Percentiles rank a stretch among this genome's conserved stretches.
These are phyloP conservation scores for Machaerirhynchus nigripectus DNA, from an alignment of 2,113 vertebrate genomes.

Conservation along the genomic window DNA sequence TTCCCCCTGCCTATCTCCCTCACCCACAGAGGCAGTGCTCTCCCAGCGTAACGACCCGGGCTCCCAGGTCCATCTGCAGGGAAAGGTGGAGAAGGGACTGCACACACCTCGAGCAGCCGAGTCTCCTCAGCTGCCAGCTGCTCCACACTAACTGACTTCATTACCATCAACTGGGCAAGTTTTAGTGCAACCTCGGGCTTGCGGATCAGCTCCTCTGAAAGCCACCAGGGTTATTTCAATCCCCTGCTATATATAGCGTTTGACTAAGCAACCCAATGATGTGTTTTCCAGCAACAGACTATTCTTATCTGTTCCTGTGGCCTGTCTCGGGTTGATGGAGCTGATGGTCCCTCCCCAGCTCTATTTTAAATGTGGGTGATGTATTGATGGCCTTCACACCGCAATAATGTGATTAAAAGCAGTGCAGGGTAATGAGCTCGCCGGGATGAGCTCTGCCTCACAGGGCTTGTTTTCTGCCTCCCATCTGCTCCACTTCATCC, in stretches of 20 bases:
- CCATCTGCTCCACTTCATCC: neutral
- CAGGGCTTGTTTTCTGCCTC: neutral
- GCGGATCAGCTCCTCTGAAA: neutral
- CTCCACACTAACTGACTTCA: neutral
- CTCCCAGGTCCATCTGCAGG: neutral
- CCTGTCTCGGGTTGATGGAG: neutral
- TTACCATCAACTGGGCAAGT: neutral
- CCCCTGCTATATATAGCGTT: neutral
- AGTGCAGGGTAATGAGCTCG: neutral
- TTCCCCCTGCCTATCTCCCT: neutral
- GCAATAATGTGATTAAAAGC: slow-evolving; percentile 43
- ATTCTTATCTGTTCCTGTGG: neutral
- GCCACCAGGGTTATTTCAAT: neutral
- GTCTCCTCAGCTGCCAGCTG: neutral
- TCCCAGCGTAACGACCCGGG: fast-evolving
- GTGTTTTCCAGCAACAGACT: slow-evolving; percentile 13
- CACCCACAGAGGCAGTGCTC: neutral
- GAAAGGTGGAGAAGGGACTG: neutral
- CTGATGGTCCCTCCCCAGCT: neutral
- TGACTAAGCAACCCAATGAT: neutral
- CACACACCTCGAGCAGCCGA: neutral
- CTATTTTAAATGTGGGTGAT: neutral
- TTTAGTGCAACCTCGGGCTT: neutral
- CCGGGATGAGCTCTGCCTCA: neutral
- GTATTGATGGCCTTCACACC: neutral